Base-by-base conservation (phyloP, 1,140 invertebrate genomes). In the Metopolophium dirhodum region DNA sequence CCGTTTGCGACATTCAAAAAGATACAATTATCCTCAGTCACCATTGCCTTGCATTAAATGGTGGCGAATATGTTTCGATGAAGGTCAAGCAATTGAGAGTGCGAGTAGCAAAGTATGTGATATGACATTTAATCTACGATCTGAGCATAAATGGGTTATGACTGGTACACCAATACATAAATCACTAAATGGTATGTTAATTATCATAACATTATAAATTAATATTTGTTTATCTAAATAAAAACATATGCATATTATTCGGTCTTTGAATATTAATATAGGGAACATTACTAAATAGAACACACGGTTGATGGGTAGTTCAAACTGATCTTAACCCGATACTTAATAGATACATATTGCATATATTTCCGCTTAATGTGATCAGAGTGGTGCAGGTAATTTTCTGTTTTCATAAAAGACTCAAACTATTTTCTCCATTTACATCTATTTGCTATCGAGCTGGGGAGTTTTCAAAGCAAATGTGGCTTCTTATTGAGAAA, bases 61-160 rank as follows among this genome's bases (percentile, higher is more conserved):
- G 97, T 98, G 97, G 97, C 95, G 97, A 82, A 95, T 98, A 47
- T 97, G 97, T 95, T 95, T 98, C 23, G 97, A 98, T 95, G 97
- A 98, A 95, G 97, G 97, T 77, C 97, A 98, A 95, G 97, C 97
- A 96, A 97, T 98, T 2, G 97, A 98, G 95, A 95, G 96, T 94
- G 95, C 96, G 2, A 96, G 95, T 95, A 96, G 96, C 61, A 94
- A 94, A 85, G 90, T 94, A 7, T 95, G 95, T 94, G 95, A 96
- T 94, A 97, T 98, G 97, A 97, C 97, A 1, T 94, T 95, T 35
- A 95, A 96, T 94, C 94, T 97, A 45, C 94, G 94, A 37, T 96
- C 96, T 11, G 94, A 96, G 18, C 96, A 97, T 95, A 96, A 96
- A 91, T 98, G 97, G 97, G 97, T 97, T 94, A 96, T 98, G 3